A percentile compares a stretch with the other conserved stretches of the same genome.
Evolutionary conservation across 2,113 vertebrate genomes (phyloP).

Genomic region (Catharus fuscescens): DNA sequence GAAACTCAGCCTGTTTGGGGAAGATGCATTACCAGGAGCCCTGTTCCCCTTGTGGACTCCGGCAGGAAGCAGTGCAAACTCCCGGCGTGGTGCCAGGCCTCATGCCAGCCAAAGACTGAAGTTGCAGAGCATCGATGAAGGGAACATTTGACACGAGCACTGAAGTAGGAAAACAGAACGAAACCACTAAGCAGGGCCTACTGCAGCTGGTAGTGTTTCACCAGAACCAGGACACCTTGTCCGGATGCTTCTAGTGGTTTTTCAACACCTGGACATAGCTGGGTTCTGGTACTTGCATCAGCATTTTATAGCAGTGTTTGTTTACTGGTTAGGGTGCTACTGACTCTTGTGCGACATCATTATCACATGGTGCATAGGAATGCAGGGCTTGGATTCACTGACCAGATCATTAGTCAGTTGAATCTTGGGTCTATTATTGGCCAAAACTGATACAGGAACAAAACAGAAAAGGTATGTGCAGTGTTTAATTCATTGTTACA

Average conservation of each 20-base stretch:
- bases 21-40: slow-evolving; percentile 75
- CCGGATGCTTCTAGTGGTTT: neutral
- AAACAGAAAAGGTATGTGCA: neutral
- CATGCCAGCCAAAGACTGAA: slow-evolving; percentile 84
- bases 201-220: neutral
- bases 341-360: neutral
- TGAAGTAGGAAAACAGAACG: neutral
- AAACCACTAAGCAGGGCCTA: slow-evolving; percentile 1
- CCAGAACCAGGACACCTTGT: neutral
- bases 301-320: slow-evolving; percentile 31
- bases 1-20: slow-evolving; percentile 91
- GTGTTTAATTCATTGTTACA: neutral
- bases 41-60: slow-evolving; percentile 65
- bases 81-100: slow-evolving; percentile 76
- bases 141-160: slow-evolving; percentile 79
- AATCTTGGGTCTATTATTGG: neutral
- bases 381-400: neutral
- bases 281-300: slow-evolving; percentile 3
- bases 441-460: neutral
- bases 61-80: slow-evolving; percentile 36
- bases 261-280: neutral
- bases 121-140: slow-evolving; percentile 95
- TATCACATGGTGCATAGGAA: neutral
- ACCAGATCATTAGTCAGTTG: neutral
- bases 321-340: slow-evolving; percentile 39